Conservation (phyloP, 2,888 invertebrate species). For the Microplitis manilae region DNA sequence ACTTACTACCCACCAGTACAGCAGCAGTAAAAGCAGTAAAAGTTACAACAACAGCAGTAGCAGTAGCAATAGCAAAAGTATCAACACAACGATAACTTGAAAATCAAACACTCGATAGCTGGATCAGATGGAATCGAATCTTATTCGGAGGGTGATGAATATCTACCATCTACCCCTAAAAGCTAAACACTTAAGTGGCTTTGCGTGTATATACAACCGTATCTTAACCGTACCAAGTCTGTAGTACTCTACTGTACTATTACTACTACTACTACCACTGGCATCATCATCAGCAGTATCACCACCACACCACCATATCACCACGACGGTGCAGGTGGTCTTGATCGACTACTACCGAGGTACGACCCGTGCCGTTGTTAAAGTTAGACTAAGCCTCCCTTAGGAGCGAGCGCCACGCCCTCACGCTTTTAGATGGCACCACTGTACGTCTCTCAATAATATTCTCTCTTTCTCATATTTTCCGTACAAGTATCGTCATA, state of each 20-base stretch:
- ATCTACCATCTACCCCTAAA: neutral
- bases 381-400: constrained; percentile 60
- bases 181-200: neutral
- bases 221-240: neutral
- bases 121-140: neutral
- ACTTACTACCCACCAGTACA: too few species aligned
- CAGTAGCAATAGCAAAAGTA: too few species aligned
- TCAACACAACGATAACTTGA: neutral
- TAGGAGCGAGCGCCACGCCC: constrained; percentile 66
- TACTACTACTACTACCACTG: neutral
- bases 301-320: constrained; percentile 36
- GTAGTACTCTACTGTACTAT: neutral
- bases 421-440: constrained; percentile 61
- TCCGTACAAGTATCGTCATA: neutral
- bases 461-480: constrained; percentile 11
- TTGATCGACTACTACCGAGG: constrained; percentile 39
- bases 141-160: neutral
- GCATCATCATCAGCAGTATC: neutral
- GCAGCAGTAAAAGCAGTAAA: too few species aligned
- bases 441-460: constrained; percentile 37
- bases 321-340: constrained; percentile 31
- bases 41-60: too few species aligned
- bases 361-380: constrained; percentile 62
- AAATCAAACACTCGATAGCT: neutral
- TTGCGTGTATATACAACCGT: too few species aligned